phyloP scores from a whole-genome alignment of 2,797 vertebrate genomes.

The Xenentodon cancila region DNA sequence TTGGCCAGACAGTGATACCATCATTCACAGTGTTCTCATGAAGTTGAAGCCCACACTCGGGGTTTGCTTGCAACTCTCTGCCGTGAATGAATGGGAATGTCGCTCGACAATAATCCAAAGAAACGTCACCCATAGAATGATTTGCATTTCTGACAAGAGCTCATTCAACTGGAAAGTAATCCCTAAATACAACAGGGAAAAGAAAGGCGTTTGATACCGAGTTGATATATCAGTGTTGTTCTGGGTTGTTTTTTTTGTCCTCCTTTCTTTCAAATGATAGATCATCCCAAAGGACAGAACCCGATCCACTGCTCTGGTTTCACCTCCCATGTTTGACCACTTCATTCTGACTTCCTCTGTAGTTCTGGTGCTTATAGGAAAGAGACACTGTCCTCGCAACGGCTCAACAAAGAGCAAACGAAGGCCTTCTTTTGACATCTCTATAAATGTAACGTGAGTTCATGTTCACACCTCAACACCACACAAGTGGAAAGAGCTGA shows the following conservation, averaged over 20 bases:
- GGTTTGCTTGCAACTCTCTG: slow-evolving; percentile 25
- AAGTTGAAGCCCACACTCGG: slow-evolving; percentile 50
- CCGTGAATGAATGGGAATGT: slow-evolving; percentile 64
- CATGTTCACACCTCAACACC: slow-evolving; percentile 20
- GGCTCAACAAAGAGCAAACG: slow-evolving; percentile 27
- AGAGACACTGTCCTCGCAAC: slow-evolving; percentile 21
- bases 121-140: slow-evolving; percentile 73
- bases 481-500: slow-evolving; percentile 27
- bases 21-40: slow-evolving; percentile 55
- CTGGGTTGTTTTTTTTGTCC: slow-evolving; percentile 14
- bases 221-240: slow-evolving; percentile 40
- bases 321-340: slow-evolving; percentile 40
- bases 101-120: slow-evolving; percentile 65
- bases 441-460: slow-evolving; percentile 20
- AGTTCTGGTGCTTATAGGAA: slow-evolving; percentile 14
- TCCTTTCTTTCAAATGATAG: slow-evolving; percentile 44
- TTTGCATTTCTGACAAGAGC: slow-evolving; percentile 77
- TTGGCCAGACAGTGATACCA: slow-evolving; percentile 48
- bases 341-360: slow-evolving; percentile 42
- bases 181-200: slow-evolving; percentile 60
- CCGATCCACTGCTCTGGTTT: slow-evolving; percentile 17
- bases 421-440: slow-evolving; percentile 28
- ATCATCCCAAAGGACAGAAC: slow-evolving; percentile 43
- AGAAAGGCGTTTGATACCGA: slow-evolving; percentile 60
- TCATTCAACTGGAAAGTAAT: slow-evolving; percentile 72